A percentile compares a stretch with the other conserved stretches of the same genome.
Evolutionary conservation across 2,888 invertebrate species (phyloP).

Genomic region (Trachelus iudaicus): DNA sequence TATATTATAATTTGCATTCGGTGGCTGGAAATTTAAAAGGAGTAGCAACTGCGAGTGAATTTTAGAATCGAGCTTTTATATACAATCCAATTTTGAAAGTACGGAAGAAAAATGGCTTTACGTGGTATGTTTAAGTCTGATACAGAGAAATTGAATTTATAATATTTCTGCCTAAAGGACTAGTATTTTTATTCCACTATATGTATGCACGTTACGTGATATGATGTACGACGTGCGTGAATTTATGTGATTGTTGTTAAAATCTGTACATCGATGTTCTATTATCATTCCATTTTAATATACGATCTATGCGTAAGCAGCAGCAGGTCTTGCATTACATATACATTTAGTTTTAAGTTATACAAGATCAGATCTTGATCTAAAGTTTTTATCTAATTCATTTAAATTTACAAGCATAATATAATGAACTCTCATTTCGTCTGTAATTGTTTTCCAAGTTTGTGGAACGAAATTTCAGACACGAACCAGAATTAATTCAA

Average conservation of each 20-base stretch:
- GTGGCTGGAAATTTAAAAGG: not conserved
- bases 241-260: not conserved
- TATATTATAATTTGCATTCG: not conserved
- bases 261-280: not conserved
- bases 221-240: constrained; percentile 22
- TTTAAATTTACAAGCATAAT: not conserved
- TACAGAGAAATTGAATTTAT: constrained; percentile 5
- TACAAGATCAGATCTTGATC: not conserved
- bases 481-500: too few species aligned
- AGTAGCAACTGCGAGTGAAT: not conserved
- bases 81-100: not conserved
- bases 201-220: constrained; percentile 4
- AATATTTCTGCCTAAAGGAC: constrained; percentile 9
- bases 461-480: too few species aligned
- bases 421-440: not conserved
- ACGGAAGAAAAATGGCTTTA: not conserved
- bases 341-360: not conserved
- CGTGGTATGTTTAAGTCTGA: not conserved
- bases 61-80: not conserved
- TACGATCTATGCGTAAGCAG: not conserved
- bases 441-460: too few species aligned
- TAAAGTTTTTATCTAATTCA: not conserved
- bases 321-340: not conserved
- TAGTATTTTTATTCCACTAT: constrained; percentile 12
- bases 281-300: not conserved